phyloP scores from a whole-genome alignment of 2,113 vertebrate genomes.

The Crocuta crocuta region DNA sequence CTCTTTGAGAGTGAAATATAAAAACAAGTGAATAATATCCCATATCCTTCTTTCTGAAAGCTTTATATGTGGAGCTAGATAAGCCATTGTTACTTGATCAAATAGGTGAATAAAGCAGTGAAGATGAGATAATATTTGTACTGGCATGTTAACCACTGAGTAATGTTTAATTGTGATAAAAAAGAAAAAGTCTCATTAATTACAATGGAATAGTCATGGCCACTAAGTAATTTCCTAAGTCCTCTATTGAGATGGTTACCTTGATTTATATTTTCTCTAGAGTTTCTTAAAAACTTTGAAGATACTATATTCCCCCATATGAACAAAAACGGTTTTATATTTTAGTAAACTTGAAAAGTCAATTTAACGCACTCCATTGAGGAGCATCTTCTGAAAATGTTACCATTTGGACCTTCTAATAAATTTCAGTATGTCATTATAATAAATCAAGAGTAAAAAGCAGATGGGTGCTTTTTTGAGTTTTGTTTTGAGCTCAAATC shows the following conservation, averaged over 20 bases:
- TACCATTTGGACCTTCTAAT: neutral
- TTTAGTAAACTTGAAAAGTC: neutral
- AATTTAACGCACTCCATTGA: neutral
- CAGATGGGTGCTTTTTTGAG: neutral
- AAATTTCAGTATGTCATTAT: neutral
- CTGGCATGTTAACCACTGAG: neutral
- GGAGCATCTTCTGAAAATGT: neutral
- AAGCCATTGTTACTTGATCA: constrained; percentile 13
- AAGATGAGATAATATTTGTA: neutral
- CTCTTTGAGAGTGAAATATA: neutral
- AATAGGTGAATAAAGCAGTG: neutral
- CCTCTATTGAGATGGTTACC: neutral
- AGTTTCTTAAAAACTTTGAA: constrained; percentile 16
- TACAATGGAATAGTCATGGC: neutral
- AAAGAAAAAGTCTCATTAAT: constrained; percentile 12
- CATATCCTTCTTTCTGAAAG: neutral
- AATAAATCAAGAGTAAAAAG: neutral
- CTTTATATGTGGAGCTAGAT: neutral
- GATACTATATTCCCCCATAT: neutral
- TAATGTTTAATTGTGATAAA: neutral
- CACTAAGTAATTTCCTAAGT: neutral
- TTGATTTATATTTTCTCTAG: neutral
- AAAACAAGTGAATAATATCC: constrained; percentile 47
- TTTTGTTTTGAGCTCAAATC: neutral
- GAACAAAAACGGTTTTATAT: neutral